Conservation (phyloP, 2,888 invertebrate genomes). For the Drosophila pseudotalamancana region DNA sequence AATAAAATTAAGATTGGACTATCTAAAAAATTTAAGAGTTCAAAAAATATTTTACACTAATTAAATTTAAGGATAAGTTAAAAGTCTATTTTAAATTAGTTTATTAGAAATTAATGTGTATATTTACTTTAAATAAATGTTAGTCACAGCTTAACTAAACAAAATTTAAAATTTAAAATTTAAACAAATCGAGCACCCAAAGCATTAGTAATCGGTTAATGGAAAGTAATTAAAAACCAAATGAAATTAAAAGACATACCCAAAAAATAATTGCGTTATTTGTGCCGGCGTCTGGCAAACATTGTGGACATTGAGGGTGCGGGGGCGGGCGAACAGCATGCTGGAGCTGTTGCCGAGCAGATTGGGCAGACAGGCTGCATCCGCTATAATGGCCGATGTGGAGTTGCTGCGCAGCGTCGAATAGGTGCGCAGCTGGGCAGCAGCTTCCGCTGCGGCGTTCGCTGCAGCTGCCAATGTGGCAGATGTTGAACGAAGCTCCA, state of each 20-base stretch:
- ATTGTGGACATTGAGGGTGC: conserved; percentile 83
- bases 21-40: too few species aligned
- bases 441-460: not conserved
- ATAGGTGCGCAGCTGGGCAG: conserved; percentile 37
- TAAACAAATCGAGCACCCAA: conserved; percentile 3
- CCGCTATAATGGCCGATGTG: conserved; percentile 75
- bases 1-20: too few species aligned
- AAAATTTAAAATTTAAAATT: not conserved
- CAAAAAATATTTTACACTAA: not conserved
- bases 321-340: conserved; percentile 75
- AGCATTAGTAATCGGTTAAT: conserved; percentile 8
- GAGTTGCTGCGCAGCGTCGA: conserved; percentile 78
- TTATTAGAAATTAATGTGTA: not conserved
- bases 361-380: conserved; percentile 44
- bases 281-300: conserved; percentile 81
- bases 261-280: conserved; percentile 83
- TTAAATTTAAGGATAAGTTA: not conserved
- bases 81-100: not conserved
- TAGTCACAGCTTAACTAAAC: conserved; percentile 10
- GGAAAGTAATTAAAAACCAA: conserved; percentile 23
- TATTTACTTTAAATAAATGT: conserved; percentile 9
- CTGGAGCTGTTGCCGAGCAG: conserved; percentile 46
- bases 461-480: not conserved
- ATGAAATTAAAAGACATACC: conserved; percentile 80
- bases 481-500: conserved; percentile 58